Evolutionary conservation across 2,888 invertebrate genomes (phyloP).

Genomic region (Panorpa germanica): DNA sequence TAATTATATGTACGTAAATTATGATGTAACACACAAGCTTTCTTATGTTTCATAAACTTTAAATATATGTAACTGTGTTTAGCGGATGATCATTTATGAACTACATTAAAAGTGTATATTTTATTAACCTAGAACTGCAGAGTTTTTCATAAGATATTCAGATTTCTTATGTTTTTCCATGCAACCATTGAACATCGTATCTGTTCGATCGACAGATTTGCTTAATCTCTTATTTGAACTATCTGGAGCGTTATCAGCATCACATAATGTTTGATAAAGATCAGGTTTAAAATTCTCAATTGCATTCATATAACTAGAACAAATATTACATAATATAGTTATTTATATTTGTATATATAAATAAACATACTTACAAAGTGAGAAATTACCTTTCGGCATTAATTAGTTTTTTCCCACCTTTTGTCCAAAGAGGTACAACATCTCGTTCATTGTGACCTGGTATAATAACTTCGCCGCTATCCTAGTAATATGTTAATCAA

Average conservation of each 20-base stretch:
- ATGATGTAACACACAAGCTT: no score
- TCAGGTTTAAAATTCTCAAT: conserved; percentile 64
- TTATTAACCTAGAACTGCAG: conserved; percentile 27
- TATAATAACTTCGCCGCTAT: conserved; percentile 45
- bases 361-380: neutral
- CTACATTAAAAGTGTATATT: conserved; percentile 7
- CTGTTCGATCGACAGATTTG: conserved; percentile 54
- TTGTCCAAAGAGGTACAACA: conserved; percentile 59
- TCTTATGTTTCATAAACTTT: no score
- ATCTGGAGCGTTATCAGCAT: conserved; percentile 47
- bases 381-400: conserved; percentile 31
- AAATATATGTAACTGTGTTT: no score
- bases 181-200: conserved; percentile 46
- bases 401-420: conserved; percentile 51
- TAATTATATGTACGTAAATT: no score
- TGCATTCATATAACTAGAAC: conserved; percentile 51
- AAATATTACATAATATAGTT: conserved; percentile 7
- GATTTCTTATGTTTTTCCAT: conserved; percentile 41
- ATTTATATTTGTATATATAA: conserved; percentile 5
- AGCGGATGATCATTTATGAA: conserved; percentile 16
- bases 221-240: conserved; percentile 48
- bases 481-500: no score
- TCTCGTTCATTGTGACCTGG: conserved; percentile 51
- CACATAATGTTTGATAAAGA: conserved; percentile 62
- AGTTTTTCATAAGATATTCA: conserved; percentile 23